Evolutionary conservation across 1,140 invertebrate genomes (phyloP), one percentile per base, ranked within the genome.

Genomic region (Medauroidea extradentata): DNA sequence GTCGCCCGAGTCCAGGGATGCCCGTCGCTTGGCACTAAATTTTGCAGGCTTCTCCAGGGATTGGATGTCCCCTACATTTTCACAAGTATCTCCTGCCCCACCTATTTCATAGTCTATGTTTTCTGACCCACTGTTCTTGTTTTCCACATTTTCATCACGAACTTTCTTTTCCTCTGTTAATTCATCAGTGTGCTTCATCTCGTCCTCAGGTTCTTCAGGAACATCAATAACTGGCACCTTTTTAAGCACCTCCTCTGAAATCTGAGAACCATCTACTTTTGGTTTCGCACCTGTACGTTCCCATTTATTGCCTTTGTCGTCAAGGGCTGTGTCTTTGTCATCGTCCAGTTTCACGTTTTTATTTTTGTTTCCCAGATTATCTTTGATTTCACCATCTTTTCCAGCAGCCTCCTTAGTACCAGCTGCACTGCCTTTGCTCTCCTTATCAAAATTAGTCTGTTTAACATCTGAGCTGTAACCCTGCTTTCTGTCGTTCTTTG

Each of bases 351-450:
- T 50, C 14, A 21, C 3, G 9, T 50, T 23, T 19, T 41, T 38
- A 16, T 16, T 57, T 7, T 19, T 19, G 16, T 50, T 23, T 25
- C 2, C 24, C 2, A 19, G 1, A 43, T 25, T 21, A 16, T 54
- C 53, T 54, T 54, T 23, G 38, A 43, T 24, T 24, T 54, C 24
- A 9, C n/a, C 24, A 41, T 53, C 27, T 39, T 38, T 42, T 8
- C 44, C 56, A 21, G 21, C 7, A 49, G 23, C 7, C 2, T 49
- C 42, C 16, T 50, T 55, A 3, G 25, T 23, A 14, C 23, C 41
- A 43, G n/a, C 14, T 48, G 55, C 59, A 54, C 41, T 59, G 19
- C 70, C 71, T 65, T 77, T 77, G 62, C 78, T 78, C 58, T 76
- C 16, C 14, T 55, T 41, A 27, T 55, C 42, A 27, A 16, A 41